Conservation (phyloP, 1,140 invertebrate genomes). For the Sinella curviseta region DNA sequence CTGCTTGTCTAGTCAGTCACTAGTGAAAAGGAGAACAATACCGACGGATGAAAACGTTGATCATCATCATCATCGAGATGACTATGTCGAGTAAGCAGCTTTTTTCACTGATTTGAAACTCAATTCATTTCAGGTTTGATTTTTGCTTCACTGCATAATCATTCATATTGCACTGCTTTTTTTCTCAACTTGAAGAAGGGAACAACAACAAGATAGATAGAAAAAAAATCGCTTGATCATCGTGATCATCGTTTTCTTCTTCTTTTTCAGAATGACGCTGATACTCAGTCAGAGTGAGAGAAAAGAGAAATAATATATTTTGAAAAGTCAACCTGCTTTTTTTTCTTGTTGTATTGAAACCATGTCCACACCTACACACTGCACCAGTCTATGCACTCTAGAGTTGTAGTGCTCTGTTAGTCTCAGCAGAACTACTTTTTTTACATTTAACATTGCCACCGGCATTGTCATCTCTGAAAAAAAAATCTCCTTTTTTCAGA, state of each 20-base stretch:
- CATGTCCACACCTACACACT: constrained; percentile 6
- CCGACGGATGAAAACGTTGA: background rate
- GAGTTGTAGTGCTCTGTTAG: background rate
- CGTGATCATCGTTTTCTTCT: background rate
- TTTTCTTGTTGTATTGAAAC: background rate
- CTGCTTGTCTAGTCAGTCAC: constrained; percentile 1
- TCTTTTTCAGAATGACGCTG: too few species aligned
- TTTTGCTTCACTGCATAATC: background rate
- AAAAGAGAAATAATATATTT: too few species aligned
- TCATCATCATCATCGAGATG: background rate
- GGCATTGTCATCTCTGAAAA: background rate
- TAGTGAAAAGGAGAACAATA: constrained; percentile 17
- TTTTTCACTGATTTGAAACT: background rate
- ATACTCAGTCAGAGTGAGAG: too few species aligned
- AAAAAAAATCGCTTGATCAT: background rate
- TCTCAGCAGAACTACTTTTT: background rate
- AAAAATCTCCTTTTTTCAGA: too few species aligned
- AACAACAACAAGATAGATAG: background rate
- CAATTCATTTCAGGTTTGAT: background rate
- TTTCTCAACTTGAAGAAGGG: background rate
- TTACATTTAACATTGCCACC: background rate
- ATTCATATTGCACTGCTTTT: constrained; percentile 11
- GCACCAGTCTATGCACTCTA: background rate
- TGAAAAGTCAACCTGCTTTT: constrained; percentile 12
- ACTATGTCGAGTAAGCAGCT: background rate